phyloP scores from a whole-genome alignment of 1,140 invertebrate species.

The Zaprionus tsacasi region DNA sequence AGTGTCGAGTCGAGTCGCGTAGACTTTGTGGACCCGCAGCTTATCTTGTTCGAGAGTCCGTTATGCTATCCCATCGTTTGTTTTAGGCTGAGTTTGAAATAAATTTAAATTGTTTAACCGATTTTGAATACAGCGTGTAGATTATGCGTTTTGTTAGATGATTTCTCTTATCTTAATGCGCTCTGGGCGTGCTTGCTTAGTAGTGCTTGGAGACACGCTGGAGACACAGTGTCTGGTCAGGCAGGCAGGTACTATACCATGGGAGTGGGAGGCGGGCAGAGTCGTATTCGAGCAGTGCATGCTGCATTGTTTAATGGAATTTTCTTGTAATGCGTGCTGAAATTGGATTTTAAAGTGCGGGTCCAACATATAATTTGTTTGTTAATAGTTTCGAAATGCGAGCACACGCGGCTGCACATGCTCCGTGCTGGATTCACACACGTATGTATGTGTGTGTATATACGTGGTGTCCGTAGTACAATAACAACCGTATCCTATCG shows the following conservation, averaged over 20 bases:
- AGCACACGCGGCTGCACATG: conserved; percentile 55
- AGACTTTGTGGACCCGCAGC: conserved; percentile 50
- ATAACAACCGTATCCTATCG: conserved; percentile 44
- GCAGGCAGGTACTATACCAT: neutral
- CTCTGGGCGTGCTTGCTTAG: conserved; percentile 17
- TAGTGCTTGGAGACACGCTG: conserved; percentile 27
- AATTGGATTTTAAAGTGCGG: conserved; percentile 83
- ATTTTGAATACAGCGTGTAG: conserved; percentile 65
- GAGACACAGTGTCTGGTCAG: conserved; percentile 75
- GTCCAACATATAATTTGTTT: conserved; percentile 82
- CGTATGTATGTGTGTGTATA: neutral
- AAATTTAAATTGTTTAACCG: conserved; percentile 80
- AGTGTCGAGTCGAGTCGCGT: conserved; percentile 16
- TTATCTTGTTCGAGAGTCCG: conserved; percentile 73
- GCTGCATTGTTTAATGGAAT: conserved; percentile 80
- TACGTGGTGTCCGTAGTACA: neutral
- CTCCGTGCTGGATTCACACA: conserved; percentile 20
- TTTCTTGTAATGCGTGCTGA: conserved; percentile 81
- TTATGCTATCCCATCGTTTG: conserved; percentile 69
- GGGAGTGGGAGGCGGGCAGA: neutral
- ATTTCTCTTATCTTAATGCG: conserved; percentile 83
- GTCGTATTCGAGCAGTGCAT: conserved; percentile 2
- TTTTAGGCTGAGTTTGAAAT: conserved; percentile 59
- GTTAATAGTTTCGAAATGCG: conserved; percentile 81
- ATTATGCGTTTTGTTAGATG: conserved; percentile 84